Evolutionary conservation across 2,888 invertebrate species (phyloP).

Genomic region (Dichetophora obliterata): DNA sequence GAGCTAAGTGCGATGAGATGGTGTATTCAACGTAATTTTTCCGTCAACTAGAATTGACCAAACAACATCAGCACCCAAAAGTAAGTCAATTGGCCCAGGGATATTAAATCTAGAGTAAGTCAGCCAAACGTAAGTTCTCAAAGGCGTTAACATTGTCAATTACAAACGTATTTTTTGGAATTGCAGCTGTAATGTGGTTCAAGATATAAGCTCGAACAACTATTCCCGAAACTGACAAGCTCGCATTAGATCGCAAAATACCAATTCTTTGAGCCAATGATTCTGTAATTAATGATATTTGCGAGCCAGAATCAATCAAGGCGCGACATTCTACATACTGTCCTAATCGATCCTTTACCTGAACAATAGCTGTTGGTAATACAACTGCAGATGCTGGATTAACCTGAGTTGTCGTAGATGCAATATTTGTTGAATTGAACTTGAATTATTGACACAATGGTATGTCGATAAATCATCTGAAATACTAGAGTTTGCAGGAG

Average conservation of each 20-base stretch:
- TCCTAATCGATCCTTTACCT: neutral
- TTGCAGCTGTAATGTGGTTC: constrained; percentile 14
- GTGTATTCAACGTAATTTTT: no score
- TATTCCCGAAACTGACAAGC: neutral
- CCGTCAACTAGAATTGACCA: constrained; percentile 25
- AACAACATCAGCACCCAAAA: constrained; percentile 25
- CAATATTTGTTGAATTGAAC: no score
- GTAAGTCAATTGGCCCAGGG: no score
- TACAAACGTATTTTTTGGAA: constrained; percentile 5
- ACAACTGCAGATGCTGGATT: neutral
- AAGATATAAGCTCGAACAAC: constrained; percentile 24
- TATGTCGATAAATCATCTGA: no score
- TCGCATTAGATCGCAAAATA: no score
- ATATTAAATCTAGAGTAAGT: no score
- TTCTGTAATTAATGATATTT: constrained; percentile 33
- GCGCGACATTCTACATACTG: constrained; percentile 13
- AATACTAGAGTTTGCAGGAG: no score
- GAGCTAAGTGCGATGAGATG: neutral
- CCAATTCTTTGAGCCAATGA: constrained; percentile 25
- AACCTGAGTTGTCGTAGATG: neutral
- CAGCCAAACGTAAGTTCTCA: no score
- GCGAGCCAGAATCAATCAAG: constrained; percentile 31
- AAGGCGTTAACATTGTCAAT: no score
- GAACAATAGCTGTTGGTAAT: constrained; percentile 6
- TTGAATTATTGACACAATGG: no score